A percentile compares a stretch with the other conserved stretches of the same genome.
These are phyloP conservation scores for Hippopotamus amphibius DNA, from an alignment of 2,113 vertebrate genomes.

Conservation along the genomic window DNA sequence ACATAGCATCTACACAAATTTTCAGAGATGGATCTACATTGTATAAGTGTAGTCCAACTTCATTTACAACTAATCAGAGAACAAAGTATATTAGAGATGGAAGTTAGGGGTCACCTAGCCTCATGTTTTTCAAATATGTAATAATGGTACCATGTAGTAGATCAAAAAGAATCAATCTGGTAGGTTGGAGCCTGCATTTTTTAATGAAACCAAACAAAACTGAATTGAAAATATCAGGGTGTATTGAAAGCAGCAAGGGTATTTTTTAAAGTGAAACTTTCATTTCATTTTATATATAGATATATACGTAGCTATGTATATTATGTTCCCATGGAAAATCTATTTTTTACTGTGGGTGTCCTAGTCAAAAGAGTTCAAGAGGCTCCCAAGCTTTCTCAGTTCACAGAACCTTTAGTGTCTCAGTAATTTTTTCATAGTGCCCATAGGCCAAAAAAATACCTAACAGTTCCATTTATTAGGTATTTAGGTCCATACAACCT, in stretches of 20 bases:
- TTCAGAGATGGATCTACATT: neutral
- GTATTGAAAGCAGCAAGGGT: neutral
- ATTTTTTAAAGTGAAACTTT: slow-evolving; percentile 1
- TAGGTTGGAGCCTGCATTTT: neutral
- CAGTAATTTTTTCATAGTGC: neutral
- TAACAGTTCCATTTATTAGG: slow-evolving; percentile 5
- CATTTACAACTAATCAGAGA: neutral
- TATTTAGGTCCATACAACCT: neutral
- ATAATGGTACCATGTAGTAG: neutral
- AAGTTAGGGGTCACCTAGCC: neutral
- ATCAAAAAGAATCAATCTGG: neutral
- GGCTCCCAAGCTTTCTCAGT: slow-evolving; percentile 7
- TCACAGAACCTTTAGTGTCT: neutral
- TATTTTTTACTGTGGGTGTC: neutral
- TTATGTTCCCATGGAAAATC: neutral
- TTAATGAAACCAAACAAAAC: neutral
- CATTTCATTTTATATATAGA: neutral
- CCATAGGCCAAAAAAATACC: neutral
- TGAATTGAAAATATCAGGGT: neutral
- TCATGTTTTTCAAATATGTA: neutral
- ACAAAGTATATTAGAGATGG: neutral
- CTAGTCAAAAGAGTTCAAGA: neutral
- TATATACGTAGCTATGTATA: neutral
- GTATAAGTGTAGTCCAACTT: neutral
- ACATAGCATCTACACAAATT: neutral